These are phyloP conservation scores for Steromphala cineraria DNA, from an alignment of 2,888 invertebrate genomes.

Conservation along the genomic window DNA sequence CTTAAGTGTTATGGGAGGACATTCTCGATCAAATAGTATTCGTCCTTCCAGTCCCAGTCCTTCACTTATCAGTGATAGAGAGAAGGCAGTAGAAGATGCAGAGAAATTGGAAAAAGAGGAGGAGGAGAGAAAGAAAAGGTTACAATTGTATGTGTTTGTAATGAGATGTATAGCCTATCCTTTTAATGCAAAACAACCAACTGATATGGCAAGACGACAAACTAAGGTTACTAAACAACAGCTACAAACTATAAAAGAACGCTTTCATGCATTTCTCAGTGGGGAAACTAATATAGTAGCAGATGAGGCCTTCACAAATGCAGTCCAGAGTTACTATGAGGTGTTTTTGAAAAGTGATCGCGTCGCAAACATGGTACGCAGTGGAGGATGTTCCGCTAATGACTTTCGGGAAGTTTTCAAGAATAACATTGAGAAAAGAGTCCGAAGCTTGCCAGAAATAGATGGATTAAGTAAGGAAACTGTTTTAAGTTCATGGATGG, in stretches of 20 bases:
- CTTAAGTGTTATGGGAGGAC: constrained; percentile 66
- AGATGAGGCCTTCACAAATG: constrained; percentile 93
- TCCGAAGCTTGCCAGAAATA: constrained; percentile 97
- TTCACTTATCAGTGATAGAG: constrained; percentile 91
- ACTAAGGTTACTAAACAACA: constrained; percentile 97
- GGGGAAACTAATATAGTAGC: constrained; percentile 87
- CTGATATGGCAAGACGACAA: constrained; percentile 96
- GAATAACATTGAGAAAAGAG: constrained; percentile 98
- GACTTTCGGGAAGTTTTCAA: constrained; percentile 99
- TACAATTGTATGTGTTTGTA: constrained; percentile 98
- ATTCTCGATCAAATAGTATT: constrained; percentile 79
- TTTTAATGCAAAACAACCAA: constrained; percentile 99
- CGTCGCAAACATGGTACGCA: constrained; percentile 95
- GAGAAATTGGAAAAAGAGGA: constrained; percentile 97
- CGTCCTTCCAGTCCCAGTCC: constrained; percentile 93
- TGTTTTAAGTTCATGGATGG: constrained; percentile 98
- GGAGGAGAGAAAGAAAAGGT: constrained; percentile 93
- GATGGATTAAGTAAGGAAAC: constrained; percentile 99
- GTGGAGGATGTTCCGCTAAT: constrained; percentile 97
- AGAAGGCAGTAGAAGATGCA: constrained; percentile 74
- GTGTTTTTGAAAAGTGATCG: constrained; percentile 98
- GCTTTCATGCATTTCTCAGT: constrained; percentile 96
- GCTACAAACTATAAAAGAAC: constrained; percentile 92
- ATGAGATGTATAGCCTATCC: constrained; percentile 98
- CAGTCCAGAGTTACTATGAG: constrained; percentile 88